Conservation (phyloP, 1,140 invertebrate species). For the Ceratina australensis region DNA sequence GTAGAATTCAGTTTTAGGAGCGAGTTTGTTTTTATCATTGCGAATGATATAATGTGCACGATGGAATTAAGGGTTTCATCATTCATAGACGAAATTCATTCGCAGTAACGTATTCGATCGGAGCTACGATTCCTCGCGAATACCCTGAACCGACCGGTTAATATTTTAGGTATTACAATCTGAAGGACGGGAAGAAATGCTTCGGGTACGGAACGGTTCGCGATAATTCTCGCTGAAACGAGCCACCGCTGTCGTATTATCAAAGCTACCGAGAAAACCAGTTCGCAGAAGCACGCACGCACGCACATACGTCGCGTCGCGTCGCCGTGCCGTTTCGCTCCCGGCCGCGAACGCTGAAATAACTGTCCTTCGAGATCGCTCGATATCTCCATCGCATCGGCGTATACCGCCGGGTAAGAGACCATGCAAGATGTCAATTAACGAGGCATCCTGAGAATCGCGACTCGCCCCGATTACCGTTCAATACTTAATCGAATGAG, state of each 20-base stretch:
- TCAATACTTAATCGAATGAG: no score
- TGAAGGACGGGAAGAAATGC: constrained; percentile 28
- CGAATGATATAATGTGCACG: no score
- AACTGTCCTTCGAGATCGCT: constrained; percentile 56
- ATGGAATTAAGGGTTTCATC: no score
- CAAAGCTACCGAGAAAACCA: constrained; percentile 54
- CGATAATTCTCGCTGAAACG: constrained; percentile 47
- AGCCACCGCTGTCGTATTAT: constrained; percentile 51
- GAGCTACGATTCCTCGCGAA: no score
- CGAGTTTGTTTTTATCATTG: no score
- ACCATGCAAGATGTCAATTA: constrained; percentile 55
- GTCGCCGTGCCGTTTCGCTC: neutral
- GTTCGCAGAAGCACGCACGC: constrained; percentile 44
- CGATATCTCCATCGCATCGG: constrained; percentile 48
- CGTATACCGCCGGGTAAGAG: constrained; percentile 20
- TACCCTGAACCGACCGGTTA: neutral
- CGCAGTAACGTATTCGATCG: no score
- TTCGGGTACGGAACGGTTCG: neutral
- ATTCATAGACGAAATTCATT: no score
- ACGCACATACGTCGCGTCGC: neutral
- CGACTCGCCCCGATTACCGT: no score
- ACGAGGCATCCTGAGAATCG: constrained; percentile 21
- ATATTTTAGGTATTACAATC: constrained; percentile 43
- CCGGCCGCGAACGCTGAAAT: constrained; percentile 39
- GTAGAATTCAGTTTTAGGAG: no score